Evolutionary conservation across 2,797 vertebrate genomes (phyloP).

Genomic region (Chromobotia macracanthus): DNA sequence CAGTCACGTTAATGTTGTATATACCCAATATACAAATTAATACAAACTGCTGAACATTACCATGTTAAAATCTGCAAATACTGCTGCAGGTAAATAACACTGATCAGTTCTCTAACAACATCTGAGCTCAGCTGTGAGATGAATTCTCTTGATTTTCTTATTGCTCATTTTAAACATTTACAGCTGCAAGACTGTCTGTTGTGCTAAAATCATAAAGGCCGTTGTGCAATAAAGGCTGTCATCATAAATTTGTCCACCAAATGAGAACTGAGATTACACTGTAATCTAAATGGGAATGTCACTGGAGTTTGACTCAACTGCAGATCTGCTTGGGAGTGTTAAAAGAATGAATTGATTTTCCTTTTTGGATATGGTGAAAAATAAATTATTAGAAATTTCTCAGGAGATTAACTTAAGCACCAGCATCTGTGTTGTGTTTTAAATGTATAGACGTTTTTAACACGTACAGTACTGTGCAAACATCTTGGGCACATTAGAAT

Average conservation of each 20-base stretch:
- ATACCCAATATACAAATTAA: conserved; percentile 60
- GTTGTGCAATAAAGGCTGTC: no score
- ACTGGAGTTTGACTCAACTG: neutral
- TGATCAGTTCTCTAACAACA: conserved; percentile 57
- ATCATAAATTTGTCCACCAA: no score
- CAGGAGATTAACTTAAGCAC: neutral
- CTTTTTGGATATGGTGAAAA: conserved; percentile 3
- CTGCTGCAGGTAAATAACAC: conserved; percentile 66
- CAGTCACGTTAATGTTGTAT: conserved; percentile 34
- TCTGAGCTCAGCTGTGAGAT: conserved; percentile 8
- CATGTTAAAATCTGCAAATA: conserved; percentile 57
- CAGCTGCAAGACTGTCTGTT: conserved; percentile 51
- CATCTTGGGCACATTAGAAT: no score
- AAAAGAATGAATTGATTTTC: neutral
- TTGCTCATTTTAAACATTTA: conserved; percentile 49
- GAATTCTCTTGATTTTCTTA: conserved; percentile 16
- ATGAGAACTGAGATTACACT: no score
- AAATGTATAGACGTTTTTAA: neutral
- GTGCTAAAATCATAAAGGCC: no score
- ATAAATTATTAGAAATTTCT: conserved; percentile 14
- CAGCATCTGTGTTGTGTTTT: conserved; percentile 23
- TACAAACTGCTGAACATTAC: conserved; percentile 51
- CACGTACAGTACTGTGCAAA: no score
- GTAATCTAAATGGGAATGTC: no score
- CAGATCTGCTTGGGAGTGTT: neutral